A percentile compares a stretch with the other conserved stretches of the same genome.
These are phyloP conservation scores for Tipula unca DNA, from an alignment of 2,888 invertebrate genomes.

Conservation along the genomic window DNA sequence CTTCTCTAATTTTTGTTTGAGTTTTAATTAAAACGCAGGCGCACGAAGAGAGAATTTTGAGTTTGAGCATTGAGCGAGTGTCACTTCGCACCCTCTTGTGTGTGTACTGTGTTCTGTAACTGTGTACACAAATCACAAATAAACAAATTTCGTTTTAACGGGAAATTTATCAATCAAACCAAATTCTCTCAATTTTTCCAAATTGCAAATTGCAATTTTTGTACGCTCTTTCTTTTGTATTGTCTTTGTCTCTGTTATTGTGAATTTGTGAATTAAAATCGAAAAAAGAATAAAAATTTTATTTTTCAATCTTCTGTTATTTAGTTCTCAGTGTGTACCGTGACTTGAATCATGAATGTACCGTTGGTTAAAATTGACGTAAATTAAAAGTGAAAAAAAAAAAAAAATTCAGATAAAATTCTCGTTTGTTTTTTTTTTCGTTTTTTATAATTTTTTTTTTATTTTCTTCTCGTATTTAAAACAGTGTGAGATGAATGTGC, in stretches of 20 bases:
- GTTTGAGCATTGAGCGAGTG: neutral
- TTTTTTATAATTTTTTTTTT: neutral
- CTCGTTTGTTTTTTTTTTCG: neutral
- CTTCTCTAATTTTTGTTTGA: neutral
- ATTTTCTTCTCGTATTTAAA: neutral
- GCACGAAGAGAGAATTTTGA: neutral
- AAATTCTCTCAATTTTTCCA: neutral
- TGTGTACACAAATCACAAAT: neutral
- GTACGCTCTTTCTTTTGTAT: neutral
- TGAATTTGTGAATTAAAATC: neutral
- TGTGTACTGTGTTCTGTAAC: neutral
- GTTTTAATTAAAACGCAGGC: neutral
- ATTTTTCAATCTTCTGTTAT: neutral
- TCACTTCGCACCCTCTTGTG: neutral
- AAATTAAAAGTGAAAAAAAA: neutral
- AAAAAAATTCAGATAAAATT: neutral
- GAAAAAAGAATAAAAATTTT: neutral
- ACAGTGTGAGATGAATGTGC: neutral
- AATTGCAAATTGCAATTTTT: neutral
- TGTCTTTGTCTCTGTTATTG: neutral
- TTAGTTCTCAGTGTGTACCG: neutral
- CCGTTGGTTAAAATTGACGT: neutral
- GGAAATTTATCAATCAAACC: neutral
- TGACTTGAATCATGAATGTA: neutral
- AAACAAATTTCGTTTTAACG: neutral